Evolutionary conservation across 2,797 vertebrate species (phyloP), one percentile per base, ranked within the genome.

Genomic region (Malurus leucopterus): DNA sequence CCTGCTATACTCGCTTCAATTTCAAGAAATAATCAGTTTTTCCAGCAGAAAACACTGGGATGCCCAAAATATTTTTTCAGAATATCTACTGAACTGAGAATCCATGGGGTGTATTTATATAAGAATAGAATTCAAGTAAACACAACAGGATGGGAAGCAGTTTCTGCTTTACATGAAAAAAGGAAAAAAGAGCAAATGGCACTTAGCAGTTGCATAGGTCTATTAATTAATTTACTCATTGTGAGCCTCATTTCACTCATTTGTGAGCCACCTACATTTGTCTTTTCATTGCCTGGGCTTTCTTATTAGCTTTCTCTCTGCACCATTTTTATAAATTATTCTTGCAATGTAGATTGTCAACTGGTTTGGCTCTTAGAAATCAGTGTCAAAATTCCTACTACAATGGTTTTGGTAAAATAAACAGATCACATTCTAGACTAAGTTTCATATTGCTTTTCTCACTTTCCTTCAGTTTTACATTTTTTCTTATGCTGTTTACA

Each of bases 11-110:
- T 69, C 7, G 4, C 38, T 86, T 44, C 61, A 62, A 10, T 86
- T 91, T 93, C 63, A 89, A 63, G 49, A 86, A 90, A 91, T 61
- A 91, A 80, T 86, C 67, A 59, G 30, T 83, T 70, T 50, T 61
- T 38, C 23, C 18, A 61, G 49, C 41, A 86, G 55, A 90, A 94
- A 95, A 83, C 73, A 74, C 62, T 46, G 13, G 47, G 72, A 85
- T 64, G 46, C 32, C 26, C 17, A 27, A 69, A 89, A 72, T 70
- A 72, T 75, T 64, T 32, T 73, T 82, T 24, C 38, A 77, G 43
- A 59, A 44, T 84, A 41, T 53, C 49, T 94, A 58, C 78, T 89
- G 47, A 74, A 65, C n/a, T 50, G 17, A 87, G 63, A 90, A 54
- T 12, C 6, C 53, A n/a, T 79, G 67, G 17, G 9, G 57, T 57